phyloP scores from a whole-genome alignment of 2,113 vertebrate species.

The Rhombomys opimus region DNA sequence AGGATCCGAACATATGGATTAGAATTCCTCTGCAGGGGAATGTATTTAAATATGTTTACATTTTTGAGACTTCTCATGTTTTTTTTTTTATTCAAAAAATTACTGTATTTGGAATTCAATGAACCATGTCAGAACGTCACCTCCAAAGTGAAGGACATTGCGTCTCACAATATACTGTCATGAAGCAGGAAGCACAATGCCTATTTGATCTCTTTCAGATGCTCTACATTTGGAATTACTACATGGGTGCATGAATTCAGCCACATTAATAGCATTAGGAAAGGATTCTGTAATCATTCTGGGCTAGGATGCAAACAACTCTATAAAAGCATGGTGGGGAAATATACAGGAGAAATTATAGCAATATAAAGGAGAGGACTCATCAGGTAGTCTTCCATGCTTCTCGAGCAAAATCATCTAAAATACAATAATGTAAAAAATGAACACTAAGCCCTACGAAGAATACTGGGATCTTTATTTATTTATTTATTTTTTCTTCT shows the following conservation, averaged over 20 bases:
- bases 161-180: neutral
- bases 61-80: neutral
- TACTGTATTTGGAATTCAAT: slow-evolving; percentile 14
- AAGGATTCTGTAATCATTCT: neutral
- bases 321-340: neutral
- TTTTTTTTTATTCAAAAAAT: slow-evolving; percentile 67
- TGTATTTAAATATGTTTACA: neutral
- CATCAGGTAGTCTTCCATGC: neutral
- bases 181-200: neutral
- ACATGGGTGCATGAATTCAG: neutral
- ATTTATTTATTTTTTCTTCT: too few relatives aligned
- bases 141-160: slow-evolving; percentile 43
- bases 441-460: neutral
- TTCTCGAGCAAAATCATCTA: neutral
- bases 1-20: neutral
- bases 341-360: neutral
- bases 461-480: too few relatives aligned
- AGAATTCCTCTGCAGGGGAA: neutral
- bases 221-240: neutral
- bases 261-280: neutral
- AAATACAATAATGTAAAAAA: neutral
- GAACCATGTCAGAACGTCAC: slow-evolving; percentile 17
- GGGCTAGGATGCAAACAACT: neutral
- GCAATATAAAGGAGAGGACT: neutral
- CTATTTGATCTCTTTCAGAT: neutral